These are phyloP conservation scores for Pseudochaenichthys georgianus DNA, from an alignment of 2,797 vertebrate species.

Conservation along the genomic window DNA sequence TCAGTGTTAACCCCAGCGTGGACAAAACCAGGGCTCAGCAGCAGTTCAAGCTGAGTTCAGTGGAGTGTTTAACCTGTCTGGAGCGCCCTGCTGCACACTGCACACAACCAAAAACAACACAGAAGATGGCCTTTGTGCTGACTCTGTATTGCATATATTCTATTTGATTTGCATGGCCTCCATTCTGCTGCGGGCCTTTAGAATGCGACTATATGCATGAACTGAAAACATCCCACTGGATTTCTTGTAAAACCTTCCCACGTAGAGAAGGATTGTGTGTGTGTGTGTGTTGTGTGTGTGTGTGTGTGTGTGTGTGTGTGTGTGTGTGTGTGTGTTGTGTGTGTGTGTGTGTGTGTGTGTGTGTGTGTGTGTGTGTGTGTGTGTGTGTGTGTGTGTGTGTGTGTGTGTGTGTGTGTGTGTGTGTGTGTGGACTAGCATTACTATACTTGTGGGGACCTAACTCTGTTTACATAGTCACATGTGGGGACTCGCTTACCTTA, in stretches of 20 bases:
- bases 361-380: too few species aligned
- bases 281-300: too few species aligned
- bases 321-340: too few species aligned
- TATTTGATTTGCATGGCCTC: background rate
- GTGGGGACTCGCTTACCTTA: too few species aligned
- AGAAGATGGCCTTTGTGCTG: background rate
- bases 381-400: too few species aligned
- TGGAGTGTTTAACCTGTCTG: slow-evolving; percentile 2
- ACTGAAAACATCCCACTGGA: background rate
- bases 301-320: too few species aligned
- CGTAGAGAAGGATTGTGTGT: background rate
- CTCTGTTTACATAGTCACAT: too few species aligned
- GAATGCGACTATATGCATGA: background rate
- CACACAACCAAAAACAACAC: background rate
- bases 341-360: too few species aligned
- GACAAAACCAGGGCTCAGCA: background rate
- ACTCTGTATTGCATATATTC: too few species aligned
- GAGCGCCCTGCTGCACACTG: background rate
- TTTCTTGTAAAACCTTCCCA: background rate
- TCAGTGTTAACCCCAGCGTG: slow-evolving; percentile 4
- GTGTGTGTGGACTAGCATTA: background rate
- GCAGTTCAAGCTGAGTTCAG: background rate
- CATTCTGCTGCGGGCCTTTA: background rate
- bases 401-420: background rate
- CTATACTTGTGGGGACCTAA: too few species aligned